A percentile compares a stretch with the other conserved stretches of the same genome.
Evolutionary conservation across 2,888 invertebrate species (phyloP).

Genomic region (Drosophila trichaetosa): DNA sequence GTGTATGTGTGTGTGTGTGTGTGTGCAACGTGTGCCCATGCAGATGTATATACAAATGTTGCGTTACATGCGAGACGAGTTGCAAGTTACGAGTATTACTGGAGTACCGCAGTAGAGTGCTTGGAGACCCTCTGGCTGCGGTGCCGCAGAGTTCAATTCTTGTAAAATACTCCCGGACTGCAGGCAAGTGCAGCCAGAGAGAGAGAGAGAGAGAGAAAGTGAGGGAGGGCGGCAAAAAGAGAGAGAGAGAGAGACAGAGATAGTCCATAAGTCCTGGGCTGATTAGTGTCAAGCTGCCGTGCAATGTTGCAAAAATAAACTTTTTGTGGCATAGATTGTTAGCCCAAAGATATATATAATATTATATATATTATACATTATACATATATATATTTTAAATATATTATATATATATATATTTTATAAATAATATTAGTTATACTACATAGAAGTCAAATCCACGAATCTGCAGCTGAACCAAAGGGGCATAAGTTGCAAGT

Average conservation of each 20-base stretch:
- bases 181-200: neutral
- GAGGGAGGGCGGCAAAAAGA: neutral
- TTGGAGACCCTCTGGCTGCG: constrained; percentile 24
- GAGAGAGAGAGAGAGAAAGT: neutral
- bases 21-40: constrained; percentile 8
- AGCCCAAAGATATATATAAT: neutral
- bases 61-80: constrained; percentile 10
- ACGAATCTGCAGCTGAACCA: neutral
- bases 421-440: neutral
- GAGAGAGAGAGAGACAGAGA: too few species aligned
- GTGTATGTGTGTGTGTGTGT: neutral
- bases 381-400: neutral
- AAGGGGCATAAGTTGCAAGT: neutral
- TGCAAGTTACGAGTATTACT: neutral
- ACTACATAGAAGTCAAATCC: neutral
- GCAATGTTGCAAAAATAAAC: neutral
- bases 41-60: constrained; percentile 13
- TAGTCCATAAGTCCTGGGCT: neutral
- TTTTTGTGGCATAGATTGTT: neutral
- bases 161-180: neutral
- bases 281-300: neutral
- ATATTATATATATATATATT: neutral
- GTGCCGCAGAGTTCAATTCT: constrained; percentile 26
- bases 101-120: neutral
- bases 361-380: neutral